Base-by-base conservation (phyloP, 1,140 invertebrate species). In the Drosophila lowei region DNA sequence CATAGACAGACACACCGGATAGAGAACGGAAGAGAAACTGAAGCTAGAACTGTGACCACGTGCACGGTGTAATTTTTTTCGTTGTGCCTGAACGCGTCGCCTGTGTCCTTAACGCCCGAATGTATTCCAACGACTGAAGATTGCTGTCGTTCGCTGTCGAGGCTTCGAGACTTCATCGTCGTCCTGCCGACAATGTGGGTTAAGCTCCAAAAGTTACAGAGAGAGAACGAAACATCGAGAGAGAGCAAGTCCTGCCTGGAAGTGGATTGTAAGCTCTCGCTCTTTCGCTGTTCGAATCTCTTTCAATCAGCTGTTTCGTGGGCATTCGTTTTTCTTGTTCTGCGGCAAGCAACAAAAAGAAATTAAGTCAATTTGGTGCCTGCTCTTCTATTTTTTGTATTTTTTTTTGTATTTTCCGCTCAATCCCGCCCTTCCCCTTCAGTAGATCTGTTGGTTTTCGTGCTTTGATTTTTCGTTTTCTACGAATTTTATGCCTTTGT, bases 71-170 rank as follows among this genome's bases (percentile, higher is more conserved):
- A 3, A 13, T 38, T 13, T 30, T 74, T 54, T 65, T 28, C 54
- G 59, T 3, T 38, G 56, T 60, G 59, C 47, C 52, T 11, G 34
- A 65, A 46, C 47, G 49, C 48, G 61, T 88, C 25, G 55, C 25
- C 72, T 81, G 63, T 88, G 81, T 72, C 84, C 79, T 85, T 79
- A 85, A 63, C 85, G 84, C 79, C 72, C 83, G 83, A 89, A 74
- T 89, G 85, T 76, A 89, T 83, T 88, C 83, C 83, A 89, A 89
- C 83, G 85, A 88, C 85, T 88, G 60, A 88, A 88, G 64, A 46
- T 52, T 48, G 49, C 25, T 23, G 66, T 89, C 71, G 50, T 49
- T 16, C 1, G 57, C 11, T 50, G 78, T 64, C 75, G 72, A 66
- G 50, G 62, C 52, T 64, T 77, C 70, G 34, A 74, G 42, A 18